Evolutionary conservation across 2,113 vertebrate species (phyloP), one percentile per base, ranked within the genome.

Genomic region (Oryctolagus cuniculus): DNA sequence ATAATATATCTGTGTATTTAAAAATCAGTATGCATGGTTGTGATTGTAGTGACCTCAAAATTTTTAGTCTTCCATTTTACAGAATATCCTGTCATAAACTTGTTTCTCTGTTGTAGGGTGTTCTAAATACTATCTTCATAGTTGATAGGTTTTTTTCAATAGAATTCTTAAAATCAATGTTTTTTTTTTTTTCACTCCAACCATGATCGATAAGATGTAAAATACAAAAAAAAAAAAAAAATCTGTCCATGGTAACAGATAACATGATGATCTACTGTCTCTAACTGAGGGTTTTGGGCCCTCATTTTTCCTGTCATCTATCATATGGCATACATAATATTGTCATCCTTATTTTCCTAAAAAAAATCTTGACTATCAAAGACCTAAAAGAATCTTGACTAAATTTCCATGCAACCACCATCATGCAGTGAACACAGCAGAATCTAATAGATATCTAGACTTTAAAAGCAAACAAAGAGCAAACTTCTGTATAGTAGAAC

Each of bases 301-400:
- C 78, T 95, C 11, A 36, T 73, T 95, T 88, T 22, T 55, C 10
- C 13, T 75, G 22, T 58, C 73, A 53, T 74, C 21, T 89, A 78
- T 22, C 10, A 74, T 55, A 73, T 38, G 22, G 22, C 4, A 61
- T 31, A 31, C 8, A 72, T 15, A 79, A 58, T 83, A 77, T 81
- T 95, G 63, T 86, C 8, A 58, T 17, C 5, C 8, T 44, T 82
- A 22, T 92, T 91, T 96, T 96, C 88, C 31, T 90, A 63, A 90
- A 55, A 89, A 49, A 6, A 77, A 34, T 36, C 34, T 44, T 93
- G 67, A 81, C 1, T 75, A 51, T 64, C 6, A 83, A n/a, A n/a
- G n/a, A n/a, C n/a, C n/a, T n/a, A n/a, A n/a, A n/a, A n/a, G n/a
- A n/a, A n/a, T n/a, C n/a, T n/a, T n/a, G n/a, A n/a, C n/a, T n/a